Base-by-base conservation (phyloP, 2,113 vertebrate species). In the Rhipidura dahli region DNA sequence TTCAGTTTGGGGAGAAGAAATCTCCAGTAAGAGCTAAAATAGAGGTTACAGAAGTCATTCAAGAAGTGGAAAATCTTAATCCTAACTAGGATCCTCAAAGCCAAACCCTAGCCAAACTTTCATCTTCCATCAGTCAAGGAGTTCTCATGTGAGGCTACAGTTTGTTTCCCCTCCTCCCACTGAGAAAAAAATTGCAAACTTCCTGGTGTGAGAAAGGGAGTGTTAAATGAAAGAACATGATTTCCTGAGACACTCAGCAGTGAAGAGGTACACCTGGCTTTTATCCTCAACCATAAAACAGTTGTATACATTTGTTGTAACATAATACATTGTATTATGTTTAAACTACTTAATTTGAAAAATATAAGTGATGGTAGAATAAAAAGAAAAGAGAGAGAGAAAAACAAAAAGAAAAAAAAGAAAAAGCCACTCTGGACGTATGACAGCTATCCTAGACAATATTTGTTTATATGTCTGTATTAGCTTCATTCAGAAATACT, bases 301-400 rank as follows among this genome's bases (percentile, higher is more conserved):
- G 6, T 7, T 47, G 9, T 53, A 30, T 13, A 35, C 0, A 0
- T 1, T 35, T 35, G n/a, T n/a, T n/a, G n/a, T n/a, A n/a, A n/a
- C n/a, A n/a, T n/a, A n/a, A n/a, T n/a, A n/a, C n/a, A n/a, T n/a
- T n/a, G n/a, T n/a, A n/a, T n/a, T 42, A 33, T 33, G 2, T 39
- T 79, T 75, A 68, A 80, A 18, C 4, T 20, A 49, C 5, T 63
- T 49, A 27, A 65, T 60, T 60, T 33, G 10, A 54, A 50, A 45
- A 53, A 63, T 57, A 40, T 0, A 45, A 73, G 3, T 42, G 7
- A 47, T 45, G 6, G 3, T 45, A 72, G 6, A 82, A 44, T 18
- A 5, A 53, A 30, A 10, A 50, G 16, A 18, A 17, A 21, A 19
- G 10, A 16, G 1, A 6, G 13, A 13, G 19, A 37, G 5, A 45